Percentiles rank a stretch among this genome's conserved stretches.
These are phyloP conservation scores for Leptinotarsa rubiginosa DNA, from an alignment of 2,888 invertebrate species.

Conservation along the genomic window DNA sequence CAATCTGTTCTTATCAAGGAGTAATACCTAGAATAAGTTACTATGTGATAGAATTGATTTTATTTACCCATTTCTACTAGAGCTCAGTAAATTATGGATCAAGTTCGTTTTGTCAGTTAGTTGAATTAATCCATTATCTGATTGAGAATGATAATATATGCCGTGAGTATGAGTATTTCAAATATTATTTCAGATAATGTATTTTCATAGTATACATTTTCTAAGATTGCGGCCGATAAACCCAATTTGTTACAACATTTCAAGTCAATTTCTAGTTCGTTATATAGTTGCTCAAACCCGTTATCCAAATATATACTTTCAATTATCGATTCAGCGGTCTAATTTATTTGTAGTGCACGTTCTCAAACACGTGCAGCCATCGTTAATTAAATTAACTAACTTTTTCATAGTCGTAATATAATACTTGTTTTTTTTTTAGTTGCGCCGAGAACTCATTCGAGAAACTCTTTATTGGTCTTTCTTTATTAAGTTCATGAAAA, in stretches of 20 bases:
- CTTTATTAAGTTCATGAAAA: conserved; percentile 39
- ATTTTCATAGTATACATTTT: background rate
- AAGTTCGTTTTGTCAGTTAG: too few relatives aligned
- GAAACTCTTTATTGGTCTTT: conserved; percentile 38
- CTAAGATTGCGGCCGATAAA: background rate
- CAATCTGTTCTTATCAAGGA: too few relatives aligned
- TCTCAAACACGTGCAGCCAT: conserved; percentile 41
- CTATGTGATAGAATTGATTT: too few relatives aligned
- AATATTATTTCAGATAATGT: too few relatives aligned
- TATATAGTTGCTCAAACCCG: conserved; percentile 39
- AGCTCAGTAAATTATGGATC: too few relatives aligned
- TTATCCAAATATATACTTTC: conserved; percentile 46
- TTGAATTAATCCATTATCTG: too few relatives aligned
- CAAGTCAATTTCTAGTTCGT: conserved; percentile 35
- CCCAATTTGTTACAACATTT: background rate
- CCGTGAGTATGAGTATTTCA: too few relatives aligned
- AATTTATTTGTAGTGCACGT: conserved; percentile 48
- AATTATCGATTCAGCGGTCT: conserved; percentile 41
- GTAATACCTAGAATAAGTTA: too few relatives aligned
- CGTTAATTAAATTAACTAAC: conserved; percentile 49
- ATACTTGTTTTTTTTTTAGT: conserved; percentile 41
- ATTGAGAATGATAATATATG: too few relatives aligned
- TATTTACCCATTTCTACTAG: too few relatives aligned
- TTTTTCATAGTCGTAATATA: conserved; percentile 45
- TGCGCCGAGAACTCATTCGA: conserved; percentile 34